These are phyloP conservation scores for Mizuhopecten yessoensis DNA, from an alignment of 1,140 invertebrate genomes.

Conservation along the genomic window DNA sequence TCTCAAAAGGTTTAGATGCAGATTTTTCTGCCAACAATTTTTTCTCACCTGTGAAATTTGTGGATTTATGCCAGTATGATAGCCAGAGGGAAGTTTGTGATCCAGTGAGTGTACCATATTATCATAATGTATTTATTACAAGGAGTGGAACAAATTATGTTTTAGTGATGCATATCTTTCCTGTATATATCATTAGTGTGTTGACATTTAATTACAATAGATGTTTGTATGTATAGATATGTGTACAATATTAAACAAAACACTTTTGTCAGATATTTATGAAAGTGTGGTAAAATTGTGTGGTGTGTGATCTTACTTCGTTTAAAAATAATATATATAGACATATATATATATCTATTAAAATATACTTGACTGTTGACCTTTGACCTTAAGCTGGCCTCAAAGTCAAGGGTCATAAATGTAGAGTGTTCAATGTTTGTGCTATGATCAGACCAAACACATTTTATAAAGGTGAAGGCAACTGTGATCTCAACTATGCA, in stretches of 20 bases:
- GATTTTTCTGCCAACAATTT: too few species aligned
- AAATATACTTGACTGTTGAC: not conserved
- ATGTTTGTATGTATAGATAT: not conserved
- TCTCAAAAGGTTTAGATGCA: too few species aligned
- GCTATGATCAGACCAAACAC: not conserved
- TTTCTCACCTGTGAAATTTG: too few species aligned
- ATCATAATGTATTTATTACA: not conserved
- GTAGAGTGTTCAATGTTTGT: not conserved
- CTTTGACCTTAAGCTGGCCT: slow-evolving; percentile 37
- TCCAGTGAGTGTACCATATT: not conserved
- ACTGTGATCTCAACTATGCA: too few species aligned
- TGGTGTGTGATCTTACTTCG: not conserved
- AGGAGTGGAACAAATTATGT: not conserved
- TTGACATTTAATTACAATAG: not conserved
- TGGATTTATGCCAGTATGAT: too few species aligned
- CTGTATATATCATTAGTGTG: not conserved
- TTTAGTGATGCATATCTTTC: not conserved
- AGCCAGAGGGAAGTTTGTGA: not conserved
- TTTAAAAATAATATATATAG: too few species aligned
- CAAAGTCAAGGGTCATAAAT: slow-evolving; percentile 12
- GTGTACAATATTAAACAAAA: not conserved
- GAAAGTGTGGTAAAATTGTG: not conserved
- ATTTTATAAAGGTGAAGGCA: too few species aligned
- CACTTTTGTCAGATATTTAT: not conserved
- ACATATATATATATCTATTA: not conserved